These are phyloP conservation scores for Coelopa pilipes DNA, from an alignment of 2,888 invertebrate genomes.

Conservation along the genomic window DNA sequence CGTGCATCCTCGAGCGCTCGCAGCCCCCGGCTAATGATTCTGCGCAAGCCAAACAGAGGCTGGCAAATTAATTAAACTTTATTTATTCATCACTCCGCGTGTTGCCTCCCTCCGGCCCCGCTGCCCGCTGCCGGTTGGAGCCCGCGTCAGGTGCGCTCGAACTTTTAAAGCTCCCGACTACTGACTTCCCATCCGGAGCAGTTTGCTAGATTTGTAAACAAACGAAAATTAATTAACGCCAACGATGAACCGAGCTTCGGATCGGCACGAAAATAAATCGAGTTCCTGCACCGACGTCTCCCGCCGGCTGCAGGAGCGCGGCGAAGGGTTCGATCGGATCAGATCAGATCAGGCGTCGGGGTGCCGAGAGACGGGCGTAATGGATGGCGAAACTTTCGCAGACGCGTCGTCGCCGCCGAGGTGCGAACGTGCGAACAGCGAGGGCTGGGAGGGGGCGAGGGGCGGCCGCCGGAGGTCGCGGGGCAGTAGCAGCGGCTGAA, in stretches of 20 bases:
- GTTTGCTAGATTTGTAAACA: conserved; percentile 62
- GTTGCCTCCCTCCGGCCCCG: too few species aligned
- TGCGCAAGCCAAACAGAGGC: neutral
- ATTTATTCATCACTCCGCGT: conserved; percentile 4
- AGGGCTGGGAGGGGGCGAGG: too few species aligned
- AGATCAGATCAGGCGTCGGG: neutral
- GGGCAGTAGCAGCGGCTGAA: too few species aligned
- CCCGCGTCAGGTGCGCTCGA: neutral
- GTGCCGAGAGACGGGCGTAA: neutral
- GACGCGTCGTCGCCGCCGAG: neutral
- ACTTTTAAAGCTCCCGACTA: conserved; percentile 27
- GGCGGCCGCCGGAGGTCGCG: too few species aligned
- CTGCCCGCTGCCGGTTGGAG: too few species aligned
- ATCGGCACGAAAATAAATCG: conserved; percentile 37
- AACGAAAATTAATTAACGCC: conserved; percentile 62
- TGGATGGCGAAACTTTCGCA: neutral
- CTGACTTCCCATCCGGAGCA: conserved; percentile 50
- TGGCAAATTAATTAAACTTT: conserved; percentile 15
- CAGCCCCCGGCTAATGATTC: neutral
- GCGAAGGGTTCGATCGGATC: neutral
- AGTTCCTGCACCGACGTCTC: neutral
- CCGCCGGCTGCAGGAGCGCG: neutral
- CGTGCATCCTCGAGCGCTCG: neutral
- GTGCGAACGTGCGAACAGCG: conserved; percentile 3
- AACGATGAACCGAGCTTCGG: conserved; percentile 59